Evolutionary conservation across 2,888 invertebrate genomes (phyloP).

Genomic region (Choristoneura rosaceana): DNA sequence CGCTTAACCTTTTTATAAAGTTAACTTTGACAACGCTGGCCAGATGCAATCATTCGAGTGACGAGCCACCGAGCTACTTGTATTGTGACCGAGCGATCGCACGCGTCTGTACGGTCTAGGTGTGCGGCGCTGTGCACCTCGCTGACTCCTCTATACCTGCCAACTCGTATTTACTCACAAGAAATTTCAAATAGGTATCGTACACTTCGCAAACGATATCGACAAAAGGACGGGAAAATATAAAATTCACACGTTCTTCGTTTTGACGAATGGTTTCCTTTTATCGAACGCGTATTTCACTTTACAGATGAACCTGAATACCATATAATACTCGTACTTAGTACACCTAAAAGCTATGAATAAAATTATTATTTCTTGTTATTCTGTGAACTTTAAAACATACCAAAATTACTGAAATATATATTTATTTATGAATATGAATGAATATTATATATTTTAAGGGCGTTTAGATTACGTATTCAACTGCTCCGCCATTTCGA

Average conservation of each 20-base stretch:
- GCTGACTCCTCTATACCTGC: background rate
- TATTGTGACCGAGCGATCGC: background rate
- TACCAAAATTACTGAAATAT: no score
- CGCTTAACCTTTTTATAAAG: no score
- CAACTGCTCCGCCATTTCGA: no score
- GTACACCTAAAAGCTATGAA: no score
- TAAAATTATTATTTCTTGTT: no score
- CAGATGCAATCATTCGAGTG: slow-evolving; percentile 49
- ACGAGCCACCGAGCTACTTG: slow-evolving; percentile 26
- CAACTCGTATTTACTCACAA: slow-evolving; percentile 13
- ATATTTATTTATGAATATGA: no score
- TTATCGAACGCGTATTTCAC: background rate
- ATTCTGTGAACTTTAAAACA: no score
- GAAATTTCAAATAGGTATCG: slow-evolving; percentile 6
- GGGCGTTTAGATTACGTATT: no score
- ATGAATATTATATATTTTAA: no score
- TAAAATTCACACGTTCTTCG: background rate
- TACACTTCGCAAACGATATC: background rate
- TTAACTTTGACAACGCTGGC: no score
- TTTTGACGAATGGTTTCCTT: background rate
- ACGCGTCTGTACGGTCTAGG: background rate
- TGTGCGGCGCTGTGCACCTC: slow-evolving; percentile 3
- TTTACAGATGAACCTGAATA: background rate
- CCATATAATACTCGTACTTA: no score
- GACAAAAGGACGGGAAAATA: background rate